These are phyloP conservation scores for Turnix velox DNA, from an alignment of 2,113 vertebrate genomes.

Conservation along the genomic window DNA sequence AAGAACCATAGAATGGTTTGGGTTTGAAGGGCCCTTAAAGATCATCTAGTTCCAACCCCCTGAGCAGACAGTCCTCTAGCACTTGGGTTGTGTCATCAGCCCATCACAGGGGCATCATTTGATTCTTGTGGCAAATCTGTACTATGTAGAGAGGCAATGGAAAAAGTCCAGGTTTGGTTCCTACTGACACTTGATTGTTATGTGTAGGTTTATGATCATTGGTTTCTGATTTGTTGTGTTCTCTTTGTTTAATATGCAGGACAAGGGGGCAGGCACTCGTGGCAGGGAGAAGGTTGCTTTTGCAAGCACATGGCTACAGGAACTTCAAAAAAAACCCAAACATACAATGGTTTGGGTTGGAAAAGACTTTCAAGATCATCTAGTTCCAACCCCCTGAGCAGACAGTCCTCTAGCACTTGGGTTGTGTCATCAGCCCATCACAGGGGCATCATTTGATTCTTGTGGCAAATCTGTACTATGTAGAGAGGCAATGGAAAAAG, in stretches of 20 bases:
- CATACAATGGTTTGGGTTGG: too few relatives aligned
- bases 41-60: too few relatives aligned
- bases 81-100: neutral
- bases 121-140: neutral
- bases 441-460: neutral
- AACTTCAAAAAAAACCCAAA: neutral
- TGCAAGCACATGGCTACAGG: neutral
- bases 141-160: neutral
- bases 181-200: neutral
- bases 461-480: neutral
- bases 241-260: neutral
- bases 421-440: neutral
- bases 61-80: neutral
- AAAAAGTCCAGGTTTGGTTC: neutral
- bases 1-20: too few relatives aligned
- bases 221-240: neutral
- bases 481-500: neutral
- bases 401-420: neutral
- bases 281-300: neutral
- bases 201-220: neutral
- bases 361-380: too few relatives aligned
- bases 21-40: too few relatives aligned
- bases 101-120: neutral
- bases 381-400: neutral
- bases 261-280: accelerated